phyloP scores from a whole-genome alignment of 2,113 vertebrate species.

The Phaethornis superciliosus region DNA sequence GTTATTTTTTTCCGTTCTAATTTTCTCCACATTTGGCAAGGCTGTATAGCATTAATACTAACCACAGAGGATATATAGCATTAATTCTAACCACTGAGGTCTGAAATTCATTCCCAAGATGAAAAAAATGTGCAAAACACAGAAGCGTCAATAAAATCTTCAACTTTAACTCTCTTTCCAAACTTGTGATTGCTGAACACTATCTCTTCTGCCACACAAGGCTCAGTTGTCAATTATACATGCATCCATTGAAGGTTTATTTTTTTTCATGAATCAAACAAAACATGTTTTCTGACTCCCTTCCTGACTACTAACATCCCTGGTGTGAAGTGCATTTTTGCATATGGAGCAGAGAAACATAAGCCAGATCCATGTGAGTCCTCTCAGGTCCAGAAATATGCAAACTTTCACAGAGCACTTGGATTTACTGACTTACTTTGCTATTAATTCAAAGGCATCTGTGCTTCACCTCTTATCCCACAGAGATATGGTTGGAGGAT shows the following conservation, averaged over 20 bases:
- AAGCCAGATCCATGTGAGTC: background rate
- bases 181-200: background rate
- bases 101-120: conserved; percentile 42
- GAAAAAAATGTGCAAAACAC: conserved; percentile 1
- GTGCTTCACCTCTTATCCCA: background rate
- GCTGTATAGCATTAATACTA: background rate
- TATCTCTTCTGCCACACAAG: background rate
- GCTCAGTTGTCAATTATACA: conserved; percentile 4
- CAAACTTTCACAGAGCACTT: background rate
- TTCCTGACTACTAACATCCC: background rate
- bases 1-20: background rate
- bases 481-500: background rate
- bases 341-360: background rate
- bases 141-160: conserved; percentile 22
- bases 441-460: background rate
- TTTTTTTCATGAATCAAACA: background rate
- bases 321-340: background rate
- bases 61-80: conserved; percentile 40
- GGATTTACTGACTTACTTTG: background rate
- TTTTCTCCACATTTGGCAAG: background rate
- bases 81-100: conserved; percentile 10
- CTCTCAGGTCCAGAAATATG: background rate
- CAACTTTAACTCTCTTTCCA: background rate
- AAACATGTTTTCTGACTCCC: background rate
- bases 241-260: background rate